phyloP scores from a whole-genome alignment of 2,888 invertebrate genomes.

The Entomobrya proxima region DNA sequence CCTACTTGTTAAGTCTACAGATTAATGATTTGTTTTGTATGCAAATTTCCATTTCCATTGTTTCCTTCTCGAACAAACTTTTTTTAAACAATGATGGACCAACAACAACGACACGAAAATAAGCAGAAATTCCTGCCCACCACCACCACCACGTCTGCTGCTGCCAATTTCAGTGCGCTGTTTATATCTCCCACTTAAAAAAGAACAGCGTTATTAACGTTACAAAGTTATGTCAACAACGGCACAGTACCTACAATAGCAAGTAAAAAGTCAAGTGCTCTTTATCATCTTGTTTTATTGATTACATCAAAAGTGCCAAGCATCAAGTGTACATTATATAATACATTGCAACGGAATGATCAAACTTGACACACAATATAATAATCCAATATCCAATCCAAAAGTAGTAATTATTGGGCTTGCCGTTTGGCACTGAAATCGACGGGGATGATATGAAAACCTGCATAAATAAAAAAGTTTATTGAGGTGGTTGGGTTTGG shows the following conservation, averaged over 20 bases:
- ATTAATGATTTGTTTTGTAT: slow-evolving; percentile 50
- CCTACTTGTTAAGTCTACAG: neutral
- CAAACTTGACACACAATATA: slow-evolving; percentile 48
- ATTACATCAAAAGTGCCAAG: neutral
- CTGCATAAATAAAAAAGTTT: neutral
- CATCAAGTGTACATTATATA: slow-evolving; percentile 14
- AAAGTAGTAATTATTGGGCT: slow-evolving; percentile 35
- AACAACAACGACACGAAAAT: neutral
- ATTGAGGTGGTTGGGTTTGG: neutral
- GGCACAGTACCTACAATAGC: no score
- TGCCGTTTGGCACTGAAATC: slow-evolving; percentile 47
- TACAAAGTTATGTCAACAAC: no score
- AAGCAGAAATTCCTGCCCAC: no score
- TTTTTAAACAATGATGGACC: slow-evolving; percentile 46
- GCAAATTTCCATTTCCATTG: slow-evolving; percentile 55
- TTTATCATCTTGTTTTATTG: neutral
- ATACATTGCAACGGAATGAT: slow-evolving; percentile 29
- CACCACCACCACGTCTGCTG: neutral
- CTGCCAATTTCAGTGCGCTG: neutral
- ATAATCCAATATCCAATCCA: slow-evolving; percentile 21
- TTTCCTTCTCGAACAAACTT: slow-evolving; percentile 44
- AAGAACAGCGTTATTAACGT: no score
- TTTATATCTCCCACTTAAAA: neutral
- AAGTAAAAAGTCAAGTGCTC: neutral
- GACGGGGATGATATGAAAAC: neutral